These are phyloP conservation scores for Micoletzkya japonica DNA, from an alignment of 2,888 invertebrate genomes.

Conservation along the genomic window DNA sequence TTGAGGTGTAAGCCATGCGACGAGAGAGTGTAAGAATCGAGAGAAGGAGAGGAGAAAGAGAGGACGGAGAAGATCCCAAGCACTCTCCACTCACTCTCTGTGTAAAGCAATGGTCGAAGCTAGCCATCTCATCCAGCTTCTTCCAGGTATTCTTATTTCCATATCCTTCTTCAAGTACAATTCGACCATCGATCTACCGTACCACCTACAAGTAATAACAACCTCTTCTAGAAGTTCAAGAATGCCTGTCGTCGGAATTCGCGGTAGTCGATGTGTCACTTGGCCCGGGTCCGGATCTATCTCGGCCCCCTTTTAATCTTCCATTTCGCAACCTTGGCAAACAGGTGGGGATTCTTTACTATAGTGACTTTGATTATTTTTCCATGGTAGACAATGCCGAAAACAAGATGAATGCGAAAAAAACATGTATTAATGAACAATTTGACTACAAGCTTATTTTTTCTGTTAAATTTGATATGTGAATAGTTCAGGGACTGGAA, in stretches of 20 bases:
- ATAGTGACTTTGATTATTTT: not conserved
- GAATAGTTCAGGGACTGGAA: too few species aligned
- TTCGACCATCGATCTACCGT: too few species aligned
- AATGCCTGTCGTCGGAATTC: slow-evolving; percentile 43
- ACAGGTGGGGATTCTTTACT: too few species aligned
- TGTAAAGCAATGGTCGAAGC: slow-evolving; percentile 21
- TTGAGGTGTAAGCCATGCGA: too few species aligned
- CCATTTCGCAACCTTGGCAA: slow-evolving; percentile 44
- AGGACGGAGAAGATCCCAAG: slow-evolving; percentile 1
- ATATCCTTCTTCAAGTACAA: too few species aligned
- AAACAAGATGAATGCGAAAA: too few species aligned
- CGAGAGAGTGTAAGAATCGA: not conserved
- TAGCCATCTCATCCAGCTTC: slow-evolving; percentile 7
- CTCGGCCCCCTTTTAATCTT: slow-evolving; percentile 44
- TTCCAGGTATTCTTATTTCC: slow-evolving; percentile 7
- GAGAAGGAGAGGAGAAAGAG: not conserved
- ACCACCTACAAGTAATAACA: too few species aligned
- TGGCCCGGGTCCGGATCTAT: slow-evolving; percentile 50
- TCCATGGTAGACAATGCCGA: not conserved
- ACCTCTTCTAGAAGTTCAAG: slow-evolving; percentile 48
- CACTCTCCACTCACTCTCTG: slow-evolving; percentile 7
- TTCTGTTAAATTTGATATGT: too few species aligned
- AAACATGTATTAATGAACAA: too few species aligned
- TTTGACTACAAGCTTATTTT: not conserved
- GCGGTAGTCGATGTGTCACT: slow-evolving; percentile 48